A percentile compares a stretch with the other conserved stretches of the same genome.
phyloP scores from a whole-genome alignment of 2,797 vertebrate genomes.

The Sparidentex hasta region DNA sequence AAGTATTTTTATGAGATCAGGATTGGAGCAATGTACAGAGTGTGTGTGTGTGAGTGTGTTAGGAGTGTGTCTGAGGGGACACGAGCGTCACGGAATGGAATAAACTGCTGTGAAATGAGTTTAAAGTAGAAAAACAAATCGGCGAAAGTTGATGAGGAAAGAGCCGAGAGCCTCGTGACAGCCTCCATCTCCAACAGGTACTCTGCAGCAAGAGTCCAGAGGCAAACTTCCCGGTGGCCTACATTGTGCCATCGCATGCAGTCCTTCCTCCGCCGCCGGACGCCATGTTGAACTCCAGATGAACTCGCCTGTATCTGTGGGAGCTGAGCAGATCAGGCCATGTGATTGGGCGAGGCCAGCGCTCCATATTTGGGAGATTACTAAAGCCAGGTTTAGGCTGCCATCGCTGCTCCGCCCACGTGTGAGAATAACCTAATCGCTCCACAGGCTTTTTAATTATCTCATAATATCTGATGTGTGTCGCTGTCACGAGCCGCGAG shows the following conservation, averaged over 20 bases:
- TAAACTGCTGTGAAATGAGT: background rate
- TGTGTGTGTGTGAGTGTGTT: background rate
- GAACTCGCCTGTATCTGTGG: conserved; percentile 76
- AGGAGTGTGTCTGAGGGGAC: background rate
- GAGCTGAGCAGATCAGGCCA: conserved; percentile 60
- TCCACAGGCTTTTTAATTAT: conserved; percentile 69
- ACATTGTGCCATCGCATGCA: conserved; percentile 25
- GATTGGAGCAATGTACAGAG: background rate
- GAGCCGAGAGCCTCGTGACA: background rate
- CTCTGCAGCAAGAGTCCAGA: conserved; percentile 6
- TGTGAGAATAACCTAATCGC: conserved; percentile 55
- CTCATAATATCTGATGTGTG: conserved; percentile 47
- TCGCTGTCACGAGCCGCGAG: conserved; percentile 8
- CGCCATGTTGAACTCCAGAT: conserved; percentile 80
- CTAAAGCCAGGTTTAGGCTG: conserved; percentile 43
- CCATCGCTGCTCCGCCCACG: conserved; percentile 14
- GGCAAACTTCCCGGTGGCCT: conserved; percentile 4
- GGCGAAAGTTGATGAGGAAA: background rate
- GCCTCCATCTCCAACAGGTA: conserved; percentile 17
- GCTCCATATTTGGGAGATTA: conserved; percentile 71
- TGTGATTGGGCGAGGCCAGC: conserved; percentile 61
- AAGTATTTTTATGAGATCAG: conserved; percentile 27
- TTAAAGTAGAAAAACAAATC: background rate
- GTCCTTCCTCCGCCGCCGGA: conserved; percentile 26
- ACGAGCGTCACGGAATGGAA: background rate